Base-by-base conservation (phyloP, 1,140 invertebrate genomes). In the Sinonovacula constricta region DNA sequence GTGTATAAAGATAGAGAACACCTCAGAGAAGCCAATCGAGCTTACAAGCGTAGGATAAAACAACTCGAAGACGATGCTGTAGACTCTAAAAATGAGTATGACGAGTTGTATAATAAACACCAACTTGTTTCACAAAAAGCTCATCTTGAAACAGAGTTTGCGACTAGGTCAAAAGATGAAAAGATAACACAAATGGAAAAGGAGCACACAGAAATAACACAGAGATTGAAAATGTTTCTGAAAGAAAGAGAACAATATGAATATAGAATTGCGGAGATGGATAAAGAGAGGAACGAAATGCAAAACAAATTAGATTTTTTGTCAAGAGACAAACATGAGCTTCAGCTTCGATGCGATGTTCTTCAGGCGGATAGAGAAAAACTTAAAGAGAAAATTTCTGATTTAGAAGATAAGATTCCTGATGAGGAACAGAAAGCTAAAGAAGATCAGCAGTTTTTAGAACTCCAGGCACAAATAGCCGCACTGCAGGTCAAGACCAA, bases 361-460 rank as follows among this genome's bases (percentile, higher is more conserved):
- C 45, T 75, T 62, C 71, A 75, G 56, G 71, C 71, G 1, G 71
- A 75, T 34, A 63, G 71, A 65, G 71, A 75, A 65, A 75, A 75
- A 26, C n/a, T 75, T 1, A 75, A 75, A 56, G 36, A 75, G 26
- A 75, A 51, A 24, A 33, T 75, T 18, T 33, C 36, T 15, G 60
- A 75, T 30, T 26, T 75, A 26, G 71, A 75, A 51, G 59, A 65
- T 12, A 63, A 75, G 34, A 34, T 65, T 7, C 60, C 71, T 28
- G 71, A 75, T 51, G 56, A 59, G 14, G 71, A 75, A 36, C 18
- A 51, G 1, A 75, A 75, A 26, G 71, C 71, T 22, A 75, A 75
- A 53, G 71, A 75, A 56, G 71, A 75, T n/a, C 71, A 75, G 30
- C 71, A 65, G 7, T 62, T 75, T 54, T 28, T 75, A 56, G 36